A percentile compares a stretch with the other conserved stretches of the same genome.
These are phyloP conservation scores for Varecia variegata DNA, from an alignment of 2,797 vertebrate species.

Conservation along the genomic window DNA sequence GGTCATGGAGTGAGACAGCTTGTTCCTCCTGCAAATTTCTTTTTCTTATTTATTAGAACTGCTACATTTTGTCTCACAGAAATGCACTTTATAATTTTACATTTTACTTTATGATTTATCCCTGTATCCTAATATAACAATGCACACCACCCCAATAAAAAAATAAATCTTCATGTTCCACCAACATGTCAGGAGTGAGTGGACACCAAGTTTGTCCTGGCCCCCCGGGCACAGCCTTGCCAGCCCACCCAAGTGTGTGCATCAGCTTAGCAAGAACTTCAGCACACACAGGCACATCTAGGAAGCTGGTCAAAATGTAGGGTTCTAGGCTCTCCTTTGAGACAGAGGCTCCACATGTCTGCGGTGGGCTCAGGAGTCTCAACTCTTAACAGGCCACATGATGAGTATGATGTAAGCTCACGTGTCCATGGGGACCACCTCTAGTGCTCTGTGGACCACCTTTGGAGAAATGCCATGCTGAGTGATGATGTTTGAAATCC, in stretches of 20 bases:
- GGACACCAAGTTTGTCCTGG: not conserved
- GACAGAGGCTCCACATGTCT: not conserved
- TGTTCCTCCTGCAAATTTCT: not conserved
- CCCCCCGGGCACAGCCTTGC: no score
- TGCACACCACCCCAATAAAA: not conserved
- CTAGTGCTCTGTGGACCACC: no score
- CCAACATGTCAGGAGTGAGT: accelerated
- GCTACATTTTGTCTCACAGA: not conserved
- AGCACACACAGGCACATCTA: no score
- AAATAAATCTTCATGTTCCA: not conserved
- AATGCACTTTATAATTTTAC: not conserved
- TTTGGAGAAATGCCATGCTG: not conserved
- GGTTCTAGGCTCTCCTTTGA: not conserved
- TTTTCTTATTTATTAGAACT: not conserved
- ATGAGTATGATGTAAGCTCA: not conserved
- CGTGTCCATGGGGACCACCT: no score
- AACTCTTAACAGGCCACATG: not conserved
- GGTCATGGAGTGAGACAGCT: accelerated
- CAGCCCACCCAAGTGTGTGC: no score
- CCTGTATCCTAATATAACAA: not conserved
- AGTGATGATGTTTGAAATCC: not conserved
- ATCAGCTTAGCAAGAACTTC: not conserved
- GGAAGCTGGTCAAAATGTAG: not conserved
- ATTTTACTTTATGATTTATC: not conserved
- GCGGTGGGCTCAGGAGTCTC: not conserved